Conservation (phyloP, 2,797 vertebrate species). For the Toxotes lorentzi region DNA sequence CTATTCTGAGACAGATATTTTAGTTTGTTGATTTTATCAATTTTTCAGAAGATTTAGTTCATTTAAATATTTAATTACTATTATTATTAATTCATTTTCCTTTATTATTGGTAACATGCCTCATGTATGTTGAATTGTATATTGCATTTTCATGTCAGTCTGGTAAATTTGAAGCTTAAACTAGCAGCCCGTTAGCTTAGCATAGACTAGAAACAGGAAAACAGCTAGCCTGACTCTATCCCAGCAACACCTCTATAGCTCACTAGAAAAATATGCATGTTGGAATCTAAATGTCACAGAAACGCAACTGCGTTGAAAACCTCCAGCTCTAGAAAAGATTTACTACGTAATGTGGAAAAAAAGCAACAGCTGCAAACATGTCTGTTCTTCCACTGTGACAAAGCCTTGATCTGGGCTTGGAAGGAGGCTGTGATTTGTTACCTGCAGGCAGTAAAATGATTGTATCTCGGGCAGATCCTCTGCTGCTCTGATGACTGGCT, state of each 20-base stretch:
- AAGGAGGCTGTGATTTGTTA: conserved; percentile 15
- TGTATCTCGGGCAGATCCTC: neutral
- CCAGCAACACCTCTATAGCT: no score
- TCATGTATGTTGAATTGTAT: no score
- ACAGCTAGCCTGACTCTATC: neutral
- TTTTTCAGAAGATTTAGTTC: no score
- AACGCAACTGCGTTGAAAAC: neutral
- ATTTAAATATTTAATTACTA: no score
- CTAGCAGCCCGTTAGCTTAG: neutral
- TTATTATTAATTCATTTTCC: no score
- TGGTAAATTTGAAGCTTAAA: neutral
- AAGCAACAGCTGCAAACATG: conserved; percentile 1
- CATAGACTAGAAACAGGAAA: neutral
- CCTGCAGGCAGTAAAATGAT: conserved; percentile 12
- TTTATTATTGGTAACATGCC: no score
- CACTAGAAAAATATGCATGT: neutral
- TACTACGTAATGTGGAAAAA: neutral
- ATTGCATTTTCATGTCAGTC: neutral
- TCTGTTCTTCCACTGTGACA: conserved; percentile 1
- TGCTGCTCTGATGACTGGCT: neutral
- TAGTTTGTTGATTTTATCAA: no score
- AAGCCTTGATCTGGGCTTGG: neutral
- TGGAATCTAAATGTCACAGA: neutral
- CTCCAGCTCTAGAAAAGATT: neutral
- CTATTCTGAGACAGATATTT: no score